Evolutionary conservation across 2,888 invertebrate genomes (phyloP).

Genomic region (Epinotia demarniana): DNA sequence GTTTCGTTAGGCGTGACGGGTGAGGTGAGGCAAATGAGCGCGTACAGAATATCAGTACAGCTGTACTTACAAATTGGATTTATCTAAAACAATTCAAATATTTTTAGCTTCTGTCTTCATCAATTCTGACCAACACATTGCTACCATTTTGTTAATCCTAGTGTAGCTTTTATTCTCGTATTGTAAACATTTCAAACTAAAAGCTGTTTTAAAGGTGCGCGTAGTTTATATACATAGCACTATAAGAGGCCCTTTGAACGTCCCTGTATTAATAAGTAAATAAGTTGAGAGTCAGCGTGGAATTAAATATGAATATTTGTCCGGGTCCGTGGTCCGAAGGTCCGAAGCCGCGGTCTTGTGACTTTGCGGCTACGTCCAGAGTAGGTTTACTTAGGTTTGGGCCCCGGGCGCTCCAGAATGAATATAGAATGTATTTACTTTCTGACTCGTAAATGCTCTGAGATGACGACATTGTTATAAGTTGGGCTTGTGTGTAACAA

Average conservation of each 20-base stretch:
- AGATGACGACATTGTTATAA: slow-evolving; percentile 76
- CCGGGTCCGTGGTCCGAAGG: slow-evolving; percentile 69
- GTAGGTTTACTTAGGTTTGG: slow-evolving; percentile 76
- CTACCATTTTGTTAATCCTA: slow-evolving; percentile 1
- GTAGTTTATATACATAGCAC: slow-evolving; percentile 30
- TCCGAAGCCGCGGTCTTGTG: slow-evolving; percentile 67
- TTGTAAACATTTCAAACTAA: slow-evolving; percentile 8
- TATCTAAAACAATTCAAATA: background rate
- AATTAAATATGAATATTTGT: slow-evolving; percentile 84
- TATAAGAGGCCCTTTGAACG: slow-evolving; percentile 63
- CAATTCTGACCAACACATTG: background rate
- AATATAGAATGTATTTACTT: slow-evolving; percentile 76
- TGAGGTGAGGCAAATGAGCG: too few species aligned
- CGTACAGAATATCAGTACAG: too few species aligned
- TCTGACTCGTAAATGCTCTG: slow-evolving; percentile 77
- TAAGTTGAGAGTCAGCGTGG: slow-evolving; percentile 62
- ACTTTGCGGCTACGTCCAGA: slow-evolving; percentile 67
- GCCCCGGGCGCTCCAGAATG: slow-evolving; percentile 73
- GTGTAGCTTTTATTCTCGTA: background rate
- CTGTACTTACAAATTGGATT: background rate
- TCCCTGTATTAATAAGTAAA: slow-evolving; percentile 69
- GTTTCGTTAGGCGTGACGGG: too few species aligned
- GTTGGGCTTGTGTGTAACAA: slow-evolving; percentile 65
- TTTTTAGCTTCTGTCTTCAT: background rate
- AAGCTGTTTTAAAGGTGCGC: slow-evolving; percentile 15